Conservation (phyloP, 1,140 invertebrate species). For the Lordiphosa mommai region DNA sequence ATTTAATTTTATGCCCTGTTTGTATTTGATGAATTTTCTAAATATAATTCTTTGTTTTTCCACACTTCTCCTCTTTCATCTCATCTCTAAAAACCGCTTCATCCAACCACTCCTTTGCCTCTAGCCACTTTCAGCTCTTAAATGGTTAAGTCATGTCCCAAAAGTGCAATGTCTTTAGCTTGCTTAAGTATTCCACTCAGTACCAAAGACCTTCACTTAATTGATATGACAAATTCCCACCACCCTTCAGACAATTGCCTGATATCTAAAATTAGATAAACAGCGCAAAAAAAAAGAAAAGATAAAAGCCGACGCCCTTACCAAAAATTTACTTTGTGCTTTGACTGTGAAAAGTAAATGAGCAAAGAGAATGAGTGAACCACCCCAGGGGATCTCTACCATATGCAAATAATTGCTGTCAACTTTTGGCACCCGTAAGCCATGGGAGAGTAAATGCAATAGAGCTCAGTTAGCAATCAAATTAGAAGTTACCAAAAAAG, state of each 20-base stretch:
- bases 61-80: too few species aligned
- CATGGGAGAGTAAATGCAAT: slow-evolving; percentile 37
- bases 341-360: slow-evolving; percentile 54
- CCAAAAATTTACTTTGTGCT: slow-evolving; percentile 43
- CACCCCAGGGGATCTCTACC: slow-evolving; percentile 34
- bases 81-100: too few species aligned
- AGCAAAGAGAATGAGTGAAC: slow-evolving; percentile 33
- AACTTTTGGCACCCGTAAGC: slow-evolving; percentile 53
- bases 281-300: slow-evolving; percentile 12
- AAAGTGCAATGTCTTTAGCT: too few species aligned
- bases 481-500: slow-evolving; percentile 49
- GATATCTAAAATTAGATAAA: slow-evolving; percentile 10
- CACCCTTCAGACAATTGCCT: slow-evolving; percentile 39
- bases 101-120: too few species aligned
- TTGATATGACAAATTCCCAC: slow-evolving; percentile 39
- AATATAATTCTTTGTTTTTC: too few species aligned
- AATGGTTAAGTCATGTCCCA: slow-evolving; percentile 1
- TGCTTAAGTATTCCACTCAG: too few species aligned
- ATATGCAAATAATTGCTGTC: slow-evolving; percentile 57
- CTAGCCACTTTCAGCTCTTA: too few species aligned
- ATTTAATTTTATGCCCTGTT: too few species aligned
- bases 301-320: slow-evolving; percentile 37
- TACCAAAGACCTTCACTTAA: slow-evolving; percentile 25
- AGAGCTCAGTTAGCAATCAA: slow-evolving; percentile 60
- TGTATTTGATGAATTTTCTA: too few species aligned